phyloP scores from a whole-genome alignment of 2,888 invertebrate species.

The Ichneumoninae sp. region DNA sequence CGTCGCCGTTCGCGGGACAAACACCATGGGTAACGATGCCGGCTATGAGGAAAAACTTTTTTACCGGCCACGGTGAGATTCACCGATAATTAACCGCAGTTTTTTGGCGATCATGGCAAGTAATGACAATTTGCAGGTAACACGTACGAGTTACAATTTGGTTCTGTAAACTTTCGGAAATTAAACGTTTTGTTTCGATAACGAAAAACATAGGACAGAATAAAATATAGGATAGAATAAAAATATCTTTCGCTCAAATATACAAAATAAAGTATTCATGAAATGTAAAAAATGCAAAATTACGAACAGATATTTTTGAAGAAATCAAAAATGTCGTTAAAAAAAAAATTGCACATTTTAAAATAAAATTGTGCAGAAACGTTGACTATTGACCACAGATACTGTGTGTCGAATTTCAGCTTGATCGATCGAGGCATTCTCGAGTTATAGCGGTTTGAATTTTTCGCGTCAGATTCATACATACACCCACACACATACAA shows the following conservation, averaged over 20 bases:
- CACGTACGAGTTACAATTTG: neutral
- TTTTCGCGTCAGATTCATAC: too few species aligned
- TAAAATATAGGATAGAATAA: neutral
- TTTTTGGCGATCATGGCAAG: neutral
- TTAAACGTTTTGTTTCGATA: too few species aligned
- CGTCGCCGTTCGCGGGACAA: slow-evolving; percentile 12
- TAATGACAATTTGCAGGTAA: neutral
- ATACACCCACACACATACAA: too few species aligned
- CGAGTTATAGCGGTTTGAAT: too few species aligned
- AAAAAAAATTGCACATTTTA: neutral
- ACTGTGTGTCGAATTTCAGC: too few species aligned
- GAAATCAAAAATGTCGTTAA: neutral
- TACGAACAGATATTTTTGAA: neutral
- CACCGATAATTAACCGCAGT: neutral
- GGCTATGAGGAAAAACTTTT: slow-evolving; percentile 32
- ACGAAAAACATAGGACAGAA: neutral
- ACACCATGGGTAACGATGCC: slow-evolving; percentile 15
- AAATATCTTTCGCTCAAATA: neutral
- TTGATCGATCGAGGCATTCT: too few species aligned
- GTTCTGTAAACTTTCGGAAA: neutral
- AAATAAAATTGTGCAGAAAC: too few species aligned
- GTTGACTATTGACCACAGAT: neutral
- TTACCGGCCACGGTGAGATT: slow-evolving; percentile 15
- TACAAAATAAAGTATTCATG: too few species aligned
- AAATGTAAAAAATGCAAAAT: too few species aligned